Base-by-base conservation (phyloP, 2,888 invertebrate genomes). In the Caradrina kadenii region DNA sequence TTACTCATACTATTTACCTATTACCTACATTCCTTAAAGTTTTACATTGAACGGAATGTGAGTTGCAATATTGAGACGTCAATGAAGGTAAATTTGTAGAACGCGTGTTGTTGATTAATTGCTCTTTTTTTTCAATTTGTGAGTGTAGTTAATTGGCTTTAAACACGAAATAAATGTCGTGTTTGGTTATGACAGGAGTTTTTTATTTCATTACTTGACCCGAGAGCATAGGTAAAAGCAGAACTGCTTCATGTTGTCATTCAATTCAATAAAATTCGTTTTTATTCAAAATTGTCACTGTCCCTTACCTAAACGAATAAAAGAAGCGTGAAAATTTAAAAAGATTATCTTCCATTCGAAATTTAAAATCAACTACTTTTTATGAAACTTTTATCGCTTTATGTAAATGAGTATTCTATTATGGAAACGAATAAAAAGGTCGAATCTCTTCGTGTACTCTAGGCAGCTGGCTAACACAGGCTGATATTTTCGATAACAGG, bases 61-160 rank as follows among this genome's bases (percentile, higher is more conserved):
- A 35, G 17, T 56, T 61, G 52, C 31, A 58, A 63, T 42, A 52
- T 45, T 63, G 21, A 50, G n/a, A 48, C 35, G 15, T 49, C 42
- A 48, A 59, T 52, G 45, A 45, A 45, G 35, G 21, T n/a, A 22
- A 22, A 39, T 61, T 56, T 61, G 31, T 73, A 42, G 53, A 22
- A 49, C 49, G 22, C 42, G 19, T 55, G 31, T 65, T 66, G 42
- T 19, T 74, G 58, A 56, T 58, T 13, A 58, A 74, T 74, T 53
- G 39, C 52, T 65, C 66, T 56, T 52, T 74, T 71, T 52, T 21
- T 52, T 52, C 48, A 64, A 54, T 63, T 63, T 39, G 6, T 21
- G 21, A 11, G 6, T 49, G 5, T 45, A 22, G 42, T 54, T 49
- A 17, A 55, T 31, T 50, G 31, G 0, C 15, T 3, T 22, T n/a